phyloP scores from a whole-genome alignment of 2,888 invertebrate species.

The Lasiommata megera region DNA sequence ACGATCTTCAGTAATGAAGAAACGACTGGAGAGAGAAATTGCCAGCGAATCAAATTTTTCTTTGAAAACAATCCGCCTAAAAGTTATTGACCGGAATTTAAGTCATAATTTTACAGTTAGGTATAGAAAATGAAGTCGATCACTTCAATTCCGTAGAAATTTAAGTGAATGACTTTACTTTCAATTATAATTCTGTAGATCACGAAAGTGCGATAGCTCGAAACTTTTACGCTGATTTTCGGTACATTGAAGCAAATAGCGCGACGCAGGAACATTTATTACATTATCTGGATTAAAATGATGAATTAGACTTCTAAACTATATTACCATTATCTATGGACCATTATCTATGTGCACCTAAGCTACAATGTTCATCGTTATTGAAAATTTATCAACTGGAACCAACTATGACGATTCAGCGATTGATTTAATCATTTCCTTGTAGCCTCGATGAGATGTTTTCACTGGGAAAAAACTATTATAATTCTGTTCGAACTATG shows the following conservation, averaged over 20 bases:
- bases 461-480: not conserved
- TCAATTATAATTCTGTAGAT: constrained; percentile 12
- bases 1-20: no score
- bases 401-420: not conserved
- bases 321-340: constrained; percentile 3
- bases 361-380: not conserved
- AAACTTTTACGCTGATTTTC: constrained; percentile 33
- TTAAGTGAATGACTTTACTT: no score
- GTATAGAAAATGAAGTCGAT: constrained; percentile 16
- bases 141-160: constrained; percentile 9
- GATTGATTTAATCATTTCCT: constrained; percentile 4
- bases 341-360: not conserved
- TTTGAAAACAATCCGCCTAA: constrained; percentile 1
- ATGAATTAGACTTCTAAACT: not conserved
- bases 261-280: constrained; percentile 17
- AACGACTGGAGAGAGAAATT: no score
- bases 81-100: constrained; percentile 20
- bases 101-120: constrained; percentile 21
- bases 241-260: constrained; percentile 25
- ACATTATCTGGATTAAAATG: constrained; percentile 21
- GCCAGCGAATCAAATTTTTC: not conserved
- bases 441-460: not conserved
- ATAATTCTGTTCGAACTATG: not conserved
- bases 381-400: constrained; percentile 8
- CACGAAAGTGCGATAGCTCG: constrained; percentile 16